Evolutionary conservation across 2,797 vertebrate genomes (phyloP), one percentile per base, ranked within the genome.

Genomic region (Enteromius fasciolatus): DNA sequence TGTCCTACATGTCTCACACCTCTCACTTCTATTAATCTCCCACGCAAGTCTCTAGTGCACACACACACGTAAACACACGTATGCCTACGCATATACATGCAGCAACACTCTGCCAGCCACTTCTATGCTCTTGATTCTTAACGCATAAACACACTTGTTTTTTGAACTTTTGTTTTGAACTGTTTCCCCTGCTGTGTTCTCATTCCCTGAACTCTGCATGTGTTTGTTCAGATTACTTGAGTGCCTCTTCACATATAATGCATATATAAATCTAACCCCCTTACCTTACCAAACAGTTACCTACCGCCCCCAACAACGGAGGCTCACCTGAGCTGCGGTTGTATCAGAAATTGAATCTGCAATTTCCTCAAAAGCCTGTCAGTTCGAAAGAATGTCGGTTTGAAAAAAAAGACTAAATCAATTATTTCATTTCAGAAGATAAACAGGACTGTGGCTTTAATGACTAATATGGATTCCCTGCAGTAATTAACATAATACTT

Each of bases 141-240:
- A 44, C 41, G 23, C 66, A 44, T 23, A 11, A 76, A 70, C 64
- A 31, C 23, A 6, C 18, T 31, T 83, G 72, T 28, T 31, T 36
- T 74, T 48, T 52, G 20, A 64, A 78, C 80, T 44, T 61, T 18
- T 14, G 46, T 77, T 78, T 78, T 44, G 28, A 78, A 39, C 44
- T 10, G 2, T 68, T 78, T 78, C n/a, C 41, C 7, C 59, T 48
- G 50, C 25, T 17, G 23, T 28, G 18, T 68, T 44, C 33, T 54
- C 44, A 25, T 77, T 75, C 28, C 61, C 23, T 87, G 69, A 86
- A n/a, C 48, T 77, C 20, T 23, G 57, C 8, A 8, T 5, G 3
- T 36, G 57, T 87, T 84, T 77, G 41, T 52, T 85, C 68, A 87
- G 86, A 91, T 86, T 90, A 81, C 18, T 85, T 70, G 90, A 93